phyloP scores from a whole-genome alignment of 2,888 invertebrate genomes.

The Fragum sueziense region DNA sequence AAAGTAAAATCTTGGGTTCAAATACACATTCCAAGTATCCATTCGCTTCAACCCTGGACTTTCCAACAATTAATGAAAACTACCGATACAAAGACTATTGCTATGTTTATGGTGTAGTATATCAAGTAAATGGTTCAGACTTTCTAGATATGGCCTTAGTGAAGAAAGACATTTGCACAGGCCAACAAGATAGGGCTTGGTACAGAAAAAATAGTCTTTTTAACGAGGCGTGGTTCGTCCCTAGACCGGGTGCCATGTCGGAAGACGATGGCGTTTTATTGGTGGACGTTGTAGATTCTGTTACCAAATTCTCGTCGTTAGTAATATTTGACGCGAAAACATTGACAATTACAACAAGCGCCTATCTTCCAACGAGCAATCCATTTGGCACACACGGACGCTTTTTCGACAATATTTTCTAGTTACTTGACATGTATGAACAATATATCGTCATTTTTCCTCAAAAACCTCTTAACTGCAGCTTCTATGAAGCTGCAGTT shows the following conservation, averaged over 20 bases:
- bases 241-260: slow-evolving; percentile 58
- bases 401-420: slow-evolving; percentile 62
- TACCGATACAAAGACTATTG: slow-evolving; percentile 71
- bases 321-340: slow-evolving; percentile 58
- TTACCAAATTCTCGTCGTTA: slow-evolving; percentile 51
- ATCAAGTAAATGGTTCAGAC: slow-evolving; percentile 64
- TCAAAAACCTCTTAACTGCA: too few species aligned
- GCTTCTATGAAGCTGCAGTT: too few species aligned
- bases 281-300: slow-evolving; percentile 71
- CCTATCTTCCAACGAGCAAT: slow-evolving; percentile 69
- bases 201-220: slow-evolving; percentile 63
- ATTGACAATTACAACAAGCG: slow-evolving; percentile 63
- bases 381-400: slow-evolving; percentile 78
- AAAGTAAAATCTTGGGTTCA: not conserved
- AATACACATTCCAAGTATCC: slow-evolving; percentile 31
- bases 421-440: too few species aligned
- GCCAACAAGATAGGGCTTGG: slow-evolving; percentile 64
- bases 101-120: slow-evolving; percentile 72
- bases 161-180: slow-evolving; percentile 74
- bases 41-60: slow-evolving; percentile 66
- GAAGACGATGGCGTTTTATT: slow-evolving; percentile 78
- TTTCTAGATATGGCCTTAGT: slow-evolving; percentile 69
- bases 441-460: too few species aligned
- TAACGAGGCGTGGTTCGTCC: slow-evolving; percentile 75
- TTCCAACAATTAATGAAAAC: slow-evolving; percentile 76